Evolutionary conservation across 2,797 vertebrate genomes (phyloP), one percentile per base, ranked within the genome.

Genomic region (Molossus alvarezi): DNA sequence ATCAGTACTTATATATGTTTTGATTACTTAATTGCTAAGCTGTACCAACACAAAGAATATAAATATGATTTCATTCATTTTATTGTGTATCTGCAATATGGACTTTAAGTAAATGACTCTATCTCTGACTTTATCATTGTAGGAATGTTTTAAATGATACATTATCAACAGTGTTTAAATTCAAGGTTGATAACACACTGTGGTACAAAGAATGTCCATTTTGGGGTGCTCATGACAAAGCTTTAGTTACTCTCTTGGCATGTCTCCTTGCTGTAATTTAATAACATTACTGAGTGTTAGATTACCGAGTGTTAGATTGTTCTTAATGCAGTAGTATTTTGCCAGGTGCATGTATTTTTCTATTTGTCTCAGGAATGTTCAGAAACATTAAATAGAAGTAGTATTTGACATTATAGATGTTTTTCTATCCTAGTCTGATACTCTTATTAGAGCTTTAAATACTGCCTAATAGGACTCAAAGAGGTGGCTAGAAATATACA

Each of bases 191-290:
- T 89, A 33, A 29, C 29, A 87, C 37, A 87, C 37, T 95, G 83
- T 29, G 80, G 53, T 94, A 77, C 76, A 95, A 64, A 73, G 67
- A 90, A 37, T 87, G 75, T 48, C 90, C 87, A 25, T 86, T 89
- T 85, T 80, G 72, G 57, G 84, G 94, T 88, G 90, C 87, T 96
- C 5, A 1, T 89, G 75, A 75, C 92, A 94, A 82, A 93, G 95
- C n/a, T 93, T 94, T 89, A 45, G 18, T 94, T 83, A 62, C 9
- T 81, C 37, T 58, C 5, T 81, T 58, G 64, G 75, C 58, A 21
- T 48, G 17, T 21, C 7, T n/a, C 62, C 48, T 86, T 92, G 37
- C 23, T 53, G 0, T 80, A 82, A 93, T 83, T 88, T 71, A 81
- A 37, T 94, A 57, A 29, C 72, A 45, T 29, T 20, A 33, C 37